Base-by-base conservation (phyloP, 2,888 invertebrate species). In the Pediacus dermestoides region DNA sequence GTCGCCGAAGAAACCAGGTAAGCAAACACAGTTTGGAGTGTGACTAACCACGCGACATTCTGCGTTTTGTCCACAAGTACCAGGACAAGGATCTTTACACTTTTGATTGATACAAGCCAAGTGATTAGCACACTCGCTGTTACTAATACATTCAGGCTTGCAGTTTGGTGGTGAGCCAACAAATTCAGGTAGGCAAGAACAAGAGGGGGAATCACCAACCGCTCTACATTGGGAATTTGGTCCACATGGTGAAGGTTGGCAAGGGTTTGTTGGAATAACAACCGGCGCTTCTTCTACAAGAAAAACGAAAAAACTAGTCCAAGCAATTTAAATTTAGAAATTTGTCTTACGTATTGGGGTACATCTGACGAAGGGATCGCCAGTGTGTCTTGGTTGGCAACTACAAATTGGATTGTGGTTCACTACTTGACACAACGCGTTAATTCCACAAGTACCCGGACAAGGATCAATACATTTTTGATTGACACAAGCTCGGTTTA, bases 11-110 rank as follows among this genome's bases (percentile, higher is more conserved):
- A 51, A 81, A 44, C 77, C 77, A 61, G 74, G 67, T 34, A 75
- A 70, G 62, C 90, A 90, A 31, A 79, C 75, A 62, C 90, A 90
- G 73, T 82, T 81, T 4, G 86, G 82, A n/a, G 81, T 79, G 53
- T 87, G 87, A 57, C 85, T 86, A 2, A 84, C 76, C 3, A 85
- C 85, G 40, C 79, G 76, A 57, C 88, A 88, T 50, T 80, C 75
- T 7, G 88, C 84, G 63, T 80, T 81, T 22, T 69, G 63, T 22
- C 86, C 87, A 61, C 89, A 89, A 3, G 82, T 76, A 40, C 79
- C 76, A 31, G 77, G 73, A 57, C 88, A 87, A 4, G 86, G 86
- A 61, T 82, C 81, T 63, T 74, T 76, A 63, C 88, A 88, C 71
- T 82, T 84, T 54, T 81, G 77, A 58, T 80, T 81, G 3, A 83